phyloP scores from a whole-genome alignment of 2,888 invertebrate species.

The Balanococcus diminutus region DNA sequence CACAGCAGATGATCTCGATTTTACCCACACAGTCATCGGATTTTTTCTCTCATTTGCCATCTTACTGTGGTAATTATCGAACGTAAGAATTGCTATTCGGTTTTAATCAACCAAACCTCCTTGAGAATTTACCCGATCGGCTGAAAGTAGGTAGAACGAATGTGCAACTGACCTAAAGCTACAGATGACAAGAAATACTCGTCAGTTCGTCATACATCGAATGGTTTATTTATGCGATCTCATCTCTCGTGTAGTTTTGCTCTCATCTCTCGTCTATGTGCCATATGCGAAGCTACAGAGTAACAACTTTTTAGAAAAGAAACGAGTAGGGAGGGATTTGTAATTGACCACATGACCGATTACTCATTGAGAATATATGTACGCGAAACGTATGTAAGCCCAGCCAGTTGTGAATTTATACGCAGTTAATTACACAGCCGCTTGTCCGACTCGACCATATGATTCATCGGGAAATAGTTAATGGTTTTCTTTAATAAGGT shows the following conservation, averaged over 20 bases:
- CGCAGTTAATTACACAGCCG: background rate
- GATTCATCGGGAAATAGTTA: background rate
- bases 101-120: background rate
- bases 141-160: background rate
- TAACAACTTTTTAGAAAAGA: background rate
- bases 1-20: background rate
- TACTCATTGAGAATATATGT: background rate
- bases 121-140: background rate
- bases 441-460: background rate
- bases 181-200: background rate
- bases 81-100: background rate
- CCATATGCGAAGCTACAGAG: background rate
- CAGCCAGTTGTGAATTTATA: background rate
- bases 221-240: background rate
- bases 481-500: background rate
- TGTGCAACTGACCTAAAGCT: background rate
- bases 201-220: background rate
- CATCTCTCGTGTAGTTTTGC: background rate
- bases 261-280: background rate
- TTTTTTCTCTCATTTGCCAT: background rate
- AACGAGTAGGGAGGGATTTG: background rate
- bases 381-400: background rate
- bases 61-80: background rate
- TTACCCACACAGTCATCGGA: background rate
- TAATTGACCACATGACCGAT: constrained; percentile 22